Evolutionary conservation across 35 echinoderm and acorn worm species (phyloP).

Genomic region (Stichopus chloronotus): DNA sequence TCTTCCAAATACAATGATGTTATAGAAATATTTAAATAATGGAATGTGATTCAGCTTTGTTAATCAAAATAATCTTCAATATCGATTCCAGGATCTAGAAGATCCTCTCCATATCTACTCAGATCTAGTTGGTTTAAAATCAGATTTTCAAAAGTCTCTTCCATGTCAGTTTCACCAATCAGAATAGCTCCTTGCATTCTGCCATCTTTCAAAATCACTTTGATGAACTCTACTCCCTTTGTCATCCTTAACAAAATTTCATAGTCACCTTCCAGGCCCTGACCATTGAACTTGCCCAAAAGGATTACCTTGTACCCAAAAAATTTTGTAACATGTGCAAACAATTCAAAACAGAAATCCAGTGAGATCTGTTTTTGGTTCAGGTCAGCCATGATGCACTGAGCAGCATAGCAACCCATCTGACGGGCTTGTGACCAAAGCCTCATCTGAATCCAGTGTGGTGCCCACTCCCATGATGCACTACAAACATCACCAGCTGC

Average conservation of each 20-base stretch:
- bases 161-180: slow-evolving; percentile 96
- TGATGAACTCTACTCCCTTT: slow-evolving; percentile 83
- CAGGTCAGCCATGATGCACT: slow-evolving; percentile 83
- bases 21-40: not conserved
- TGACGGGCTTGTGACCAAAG: slow-evolving; percentile 96
- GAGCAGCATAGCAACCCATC: slow-evolving; percentile 92
- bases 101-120: slow-evolving; percentile 83
- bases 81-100: slow-evolving; percentile 93
- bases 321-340: slow-evolving; percentile 91
- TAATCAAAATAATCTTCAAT: slow-evolving; percentile 99
- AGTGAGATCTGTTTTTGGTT: slow-evolving; percentile 56
- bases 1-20: not conserved
- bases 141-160: slow-evolving; percentile 98
- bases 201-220: slow-evolving; percentile 79
- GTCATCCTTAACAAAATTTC: slow-evolving; percentile 85
- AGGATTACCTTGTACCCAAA: slow-evolving; percentile 94
- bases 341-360: slow-evolving; percentile 95
- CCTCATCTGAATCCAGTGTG: slow-evolving; percentile 95
- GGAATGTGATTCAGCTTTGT: not conserved
- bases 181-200: slow-evolving; percentile 93
- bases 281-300: slow-evolving; percentile 89
- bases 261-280: slow-evolving; percentile 75
- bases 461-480: slow-evolving; percentile 87
- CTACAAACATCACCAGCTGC: slow-evolving; percentile 97
- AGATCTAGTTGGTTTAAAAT: slow-evolving; percentile 93